Evolutionary conservation across 2,797 vertebrate species (phyloP).

Genomic region (Syncerus caffer): DNA sequence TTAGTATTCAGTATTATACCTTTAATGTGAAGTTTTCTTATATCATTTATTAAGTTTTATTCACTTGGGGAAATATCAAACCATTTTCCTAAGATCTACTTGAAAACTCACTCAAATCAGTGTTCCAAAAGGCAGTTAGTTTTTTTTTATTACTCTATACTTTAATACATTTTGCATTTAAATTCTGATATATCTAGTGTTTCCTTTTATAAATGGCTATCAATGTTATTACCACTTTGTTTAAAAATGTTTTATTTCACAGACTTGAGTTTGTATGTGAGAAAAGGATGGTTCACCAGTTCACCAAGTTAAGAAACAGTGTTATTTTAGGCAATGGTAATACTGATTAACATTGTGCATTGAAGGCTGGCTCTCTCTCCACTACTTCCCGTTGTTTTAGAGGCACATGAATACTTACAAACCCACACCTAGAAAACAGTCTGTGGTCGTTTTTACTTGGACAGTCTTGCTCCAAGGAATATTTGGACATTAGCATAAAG

Average conservation of each 20-base stretch:
- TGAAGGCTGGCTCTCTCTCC: constrained; percentile 48
- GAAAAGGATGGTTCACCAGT: constrained; percentile 57
- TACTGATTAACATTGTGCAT: constrained; percentile 65
- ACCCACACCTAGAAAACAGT: constrained; percentile 69
- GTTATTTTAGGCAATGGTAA: constrained; percentile 74
- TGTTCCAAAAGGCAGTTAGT: background rate
- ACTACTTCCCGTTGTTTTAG: constrained; percentile 9
- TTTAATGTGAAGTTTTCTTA: constrained; percentile 12
- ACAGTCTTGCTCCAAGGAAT: constrained; percentile 80
- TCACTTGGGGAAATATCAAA: constrained; percentile 36
- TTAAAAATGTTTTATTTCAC: constrained; percentile 77
- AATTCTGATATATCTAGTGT: constrained; percentile 68
- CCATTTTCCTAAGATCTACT: constrained; percentile 17
- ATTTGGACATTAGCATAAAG: constrained; percentile 89
- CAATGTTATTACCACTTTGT: constrained; percentile 69
- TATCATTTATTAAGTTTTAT: constrained; percentile 41
- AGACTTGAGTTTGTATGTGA: constrained; percentile 66
- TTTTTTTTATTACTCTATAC: background rate
- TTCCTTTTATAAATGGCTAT: constrained; percentile 73
- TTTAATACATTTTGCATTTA: constrained; percentile 34
- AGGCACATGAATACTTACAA: constrained; percentile 66
- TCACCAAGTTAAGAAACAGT: constrained; percentile 68
- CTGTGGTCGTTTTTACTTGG: constrained; percentile 73
- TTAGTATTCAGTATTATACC: constrained; percentile 18
- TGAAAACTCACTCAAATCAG: constrained; percentile 37